Conservation (phyloP, 2,797 vertebrate species). For the Megaceryle alcyon region DNA sequence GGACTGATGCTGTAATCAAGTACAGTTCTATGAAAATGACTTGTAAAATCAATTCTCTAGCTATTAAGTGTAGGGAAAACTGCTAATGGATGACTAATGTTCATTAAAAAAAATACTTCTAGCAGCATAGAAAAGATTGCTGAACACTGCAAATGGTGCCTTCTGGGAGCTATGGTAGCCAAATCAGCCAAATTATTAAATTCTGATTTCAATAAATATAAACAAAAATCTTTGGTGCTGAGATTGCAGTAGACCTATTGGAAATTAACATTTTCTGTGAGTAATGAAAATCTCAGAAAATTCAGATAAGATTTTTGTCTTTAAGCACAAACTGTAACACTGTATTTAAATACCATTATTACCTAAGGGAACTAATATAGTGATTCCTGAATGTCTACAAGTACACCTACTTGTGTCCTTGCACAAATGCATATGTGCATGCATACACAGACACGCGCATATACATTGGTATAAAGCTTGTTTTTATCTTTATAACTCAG, state of each 20-base stretch:
- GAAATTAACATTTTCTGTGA: background rate
- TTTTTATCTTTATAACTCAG: background rate
- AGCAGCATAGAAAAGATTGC: background rate
- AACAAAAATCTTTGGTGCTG: background rate
- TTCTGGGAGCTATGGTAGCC: background rate
- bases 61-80: background rate
- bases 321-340: background rate
- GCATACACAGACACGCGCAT: background rate
- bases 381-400: background rate
- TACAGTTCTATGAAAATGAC: background rate
- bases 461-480: background rate
- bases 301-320: background rate
- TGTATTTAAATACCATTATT: background rate
- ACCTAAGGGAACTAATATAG: background rate
- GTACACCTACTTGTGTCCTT: background rate
- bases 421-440: background rate
- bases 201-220: background rate
- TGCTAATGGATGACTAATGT: background rate
- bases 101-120: background rate
- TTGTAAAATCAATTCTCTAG: background rate
- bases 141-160: background rate
- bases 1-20: background rate
- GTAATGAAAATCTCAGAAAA: background rate
- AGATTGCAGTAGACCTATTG: background rate
- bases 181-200: background rate